phyloP scores from a whole-genome alignment of 2,113 vertebrate genomes.

The Oncorhynchus gorbuscha region DNA sequence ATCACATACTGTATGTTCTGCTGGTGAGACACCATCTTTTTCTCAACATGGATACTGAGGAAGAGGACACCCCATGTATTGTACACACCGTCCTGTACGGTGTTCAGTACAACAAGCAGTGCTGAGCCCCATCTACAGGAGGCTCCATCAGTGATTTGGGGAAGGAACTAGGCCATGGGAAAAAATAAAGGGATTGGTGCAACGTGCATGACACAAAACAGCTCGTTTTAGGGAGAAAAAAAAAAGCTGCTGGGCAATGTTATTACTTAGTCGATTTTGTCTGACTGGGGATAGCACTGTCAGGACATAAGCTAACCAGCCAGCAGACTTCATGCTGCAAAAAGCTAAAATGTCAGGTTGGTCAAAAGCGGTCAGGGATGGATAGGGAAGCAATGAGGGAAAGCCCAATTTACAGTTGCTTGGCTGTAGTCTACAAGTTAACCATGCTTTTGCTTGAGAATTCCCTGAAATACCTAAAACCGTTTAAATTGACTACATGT shows the following conservation, averaged over 20 bases:
- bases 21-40: neutral
- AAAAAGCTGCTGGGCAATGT: constrained; percentile 1
- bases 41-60: neutral
- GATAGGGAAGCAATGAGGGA: constrained; percentile 26
- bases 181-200: neutral
- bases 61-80: constrained; percentile 33
- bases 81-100: constrained; percentile 7
- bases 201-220: constrained; percentile 3
- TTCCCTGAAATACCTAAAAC: neutral
- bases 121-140: neutral
- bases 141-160: neutral
- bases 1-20: neutral
- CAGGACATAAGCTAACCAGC: constrained; percentile 42
- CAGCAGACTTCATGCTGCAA: constrained; percentile 23
- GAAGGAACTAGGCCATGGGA: constrained; percentile 5
- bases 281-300: constrained; percentile 24
- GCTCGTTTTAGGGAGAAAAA: constrained; percentile 4
- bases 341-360: constrained; percentile 32
- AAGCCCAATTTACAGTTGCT: neutral
- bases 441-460: constrained; percentile 20
- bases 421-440: constrained; percentile 10
- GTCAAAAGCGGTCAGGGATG: constrained; percentile 19
- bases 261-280: constrained; percentile 32
- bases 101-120: constrained; percentile 21
- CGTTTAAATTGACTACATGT: neutral